Conservation (phyloP, 35 echinoderm and acorn worm species). For the Amphiura filiformis region DNA sequence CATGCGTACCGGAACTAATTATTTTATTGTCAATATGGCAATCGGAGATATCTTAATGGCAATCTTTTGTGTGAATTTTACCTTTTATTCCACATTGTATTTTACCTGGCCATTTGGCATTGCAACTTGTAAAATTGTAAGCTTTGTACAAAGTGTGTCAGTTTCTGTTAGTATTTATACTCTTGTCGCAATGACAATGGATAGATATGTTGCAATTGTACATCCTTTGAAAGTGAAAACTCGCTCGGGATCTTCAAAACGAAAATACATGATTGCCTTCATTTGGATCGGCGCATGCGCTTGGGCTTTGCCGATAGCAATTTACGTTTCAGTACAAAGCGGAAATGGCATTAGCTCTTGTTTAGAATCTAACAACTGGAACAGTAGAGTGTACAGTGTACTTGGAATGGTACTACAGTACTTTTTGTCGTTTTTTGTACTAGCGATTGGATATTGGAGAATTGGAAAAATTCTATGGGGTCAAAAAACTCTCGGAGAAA, state of each 20-base stretch:
- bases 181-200: slow-evolving; percentile 84
- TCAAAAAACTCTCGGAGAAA: slow-evolving; percentile 79
- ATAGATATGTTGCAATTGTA: slow-evolving; percentile 90
- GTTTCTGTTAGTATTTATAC: slow-evolving; percentile 98
- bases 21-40: slow-evolving; percentile 95
- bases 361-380: slow-evolving; percentile 50
- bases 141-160: slow-evolving; percentile 77
- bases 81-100: slow-evolving; percentile 78
- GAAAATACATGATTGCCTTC: slow-evolving; percentile 57
- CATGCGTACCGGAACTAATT: slow-evolving; percentile 98
- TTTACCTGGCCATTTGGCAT: slow-evolving; percentile 61
- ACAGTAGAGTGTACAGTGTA: slow-evolving; percentile 54
- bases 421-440: slow-evolving; percentile 61
- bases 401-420: slow-evolving; percentile 77
- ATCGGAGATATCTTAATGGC: slow-evolving; percentile 86
- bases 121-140: slow-evolving; percentile 77
- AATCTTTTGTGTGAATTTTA: slow-evolving; percentile 86
- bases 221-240: slow-evolving; percentile 66
- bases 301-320: slow-evolving; percentile 53
- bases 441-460: slow-evolving; percentile 62
- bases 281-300: slow-evolving; percentile 74
- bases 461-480: slow-evolving; percentile 87
- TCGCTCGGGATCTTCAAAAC: slow-evolving; percentile 58
- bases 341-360: slow-evolving; percentile 47
- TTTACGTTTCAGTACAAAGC: slow-evolving; percentile 10